Base-by-base conservation (phyloP, 2,797 vertebrate genomes). In the Huso huso region DNA sequence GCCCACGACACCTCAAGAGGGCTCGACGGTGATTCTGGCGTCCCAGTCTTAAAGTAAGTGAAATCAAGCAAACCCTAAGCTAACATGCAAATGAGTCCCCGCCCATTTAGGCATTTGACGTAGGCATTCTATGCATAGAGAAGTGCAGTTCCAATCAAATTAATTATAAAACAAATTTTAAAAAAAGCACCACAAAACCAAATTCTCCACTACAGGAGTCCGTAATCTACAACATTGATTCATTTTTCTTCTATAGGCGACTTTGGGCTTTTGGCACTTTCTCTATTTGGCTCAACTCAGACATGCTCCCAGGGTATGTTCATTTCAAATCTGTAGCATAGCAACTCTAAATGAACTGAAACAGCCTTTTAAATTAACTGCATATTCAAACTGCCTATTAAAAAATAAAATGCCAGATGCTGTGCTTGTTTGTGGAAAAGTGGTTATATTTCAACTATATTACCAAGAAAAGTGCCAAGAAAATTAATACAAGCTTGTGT, bases 151-250 rank as follows among this genome's bases (percentile, higher is more conserved):
- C 37, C 37, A 37, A 37, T 37, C 37, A 37, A 37, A 37, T 37
- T 37, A 37, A 37, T 37, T 5, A 37, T 37, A 37, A 37, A 37
- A 37, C 0, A 4, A 37, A 37, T 37, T 5, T 37, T 4, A 37
- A 37, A 37, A 37, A 37, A 37, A 37, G 37, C 37, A 37, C 37
- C 37, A 73, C 70, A 66, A 70, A 70, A 69, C 57, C 70, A 57
- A 66, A n/a, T n/a, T 58, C 55, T 11, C 55, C 55, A 58, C 55
- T 11, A 13, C 64, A 69, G 70, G 71, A 74, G 72, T 72, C 48
- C 4, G 70, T 66, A 73, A 65, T 18, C 70, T 75, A 72, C 77
- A 77, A 81, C 76, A 80, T 77, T 74, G 66, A 64, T 8, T 66
- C 69, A 69, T 78, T 79, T 83, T 65, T 74, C 70, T 49, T 9